Evolutionary conservation across 1,140 invertebrate genomes (phyloP).

Genomic region (Coptotermes formosanus): DNA sequence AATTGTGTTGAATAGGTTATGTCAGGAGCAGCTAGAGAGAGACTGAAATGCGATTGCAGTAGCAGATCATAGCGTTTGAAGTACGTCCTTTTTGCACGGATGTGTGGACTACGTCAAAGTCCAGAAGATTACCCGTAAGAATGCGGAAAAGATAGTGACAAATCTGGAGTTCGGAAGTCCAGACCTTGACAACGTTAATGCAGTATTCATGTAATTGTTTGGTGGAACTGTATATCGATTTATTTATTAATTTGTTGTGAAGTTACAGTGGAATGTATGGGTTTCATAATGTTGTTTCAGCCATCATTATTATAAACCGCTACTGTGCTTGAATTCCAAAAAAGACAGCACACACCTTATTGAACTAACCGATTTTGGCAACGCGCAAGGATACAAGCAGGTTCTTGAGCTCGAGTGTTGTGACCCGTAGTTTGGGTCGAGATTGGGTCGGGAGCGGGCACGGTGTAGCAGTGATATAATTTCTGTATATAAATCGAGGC

Average conservation of each 20-base stretch:
- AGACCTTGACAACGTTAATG: neutral
- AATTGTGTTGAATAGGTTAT: too few relatives aligned
- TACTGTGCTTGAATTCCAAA: neutral
- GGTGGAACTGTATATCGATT: neutral
- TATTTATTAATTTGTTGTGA: neutral
- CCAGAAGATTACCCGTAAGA: neutral
- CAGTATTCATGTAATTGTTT: neutral
- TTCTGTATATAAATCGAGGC: neutral
- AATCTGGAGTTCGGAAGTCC: neutral
- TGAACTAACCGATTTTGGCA: neutral
- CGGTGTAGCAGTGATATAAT: neutral
- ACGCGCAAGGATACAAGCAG: constrained; percentile 25
- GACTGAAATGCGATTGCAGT: too few relatives aligned
- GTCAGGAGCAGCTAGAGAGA: too few relatives aligned
- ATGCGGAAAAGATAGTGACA: too few relatives aligned
- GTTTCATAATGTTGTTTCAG: neutral
- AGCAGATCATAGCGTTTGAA: too few relatives aligned
- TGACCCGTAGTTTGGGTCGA: neutral
- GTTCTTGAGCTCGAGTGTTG: neutral
- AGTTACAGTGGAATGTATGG: neutral
- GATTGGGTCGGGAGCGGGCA: constrained; percentile 3
- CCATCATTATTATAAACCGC: neutral
- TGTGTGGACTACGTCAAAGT: neutral
- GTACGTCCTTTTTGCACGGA: neutral
- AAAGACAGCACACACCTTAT: neutral